Base-by-base conservation (phyloP, 2,888 invertebrate genomes). In the Tholera decimalis region DNA sequence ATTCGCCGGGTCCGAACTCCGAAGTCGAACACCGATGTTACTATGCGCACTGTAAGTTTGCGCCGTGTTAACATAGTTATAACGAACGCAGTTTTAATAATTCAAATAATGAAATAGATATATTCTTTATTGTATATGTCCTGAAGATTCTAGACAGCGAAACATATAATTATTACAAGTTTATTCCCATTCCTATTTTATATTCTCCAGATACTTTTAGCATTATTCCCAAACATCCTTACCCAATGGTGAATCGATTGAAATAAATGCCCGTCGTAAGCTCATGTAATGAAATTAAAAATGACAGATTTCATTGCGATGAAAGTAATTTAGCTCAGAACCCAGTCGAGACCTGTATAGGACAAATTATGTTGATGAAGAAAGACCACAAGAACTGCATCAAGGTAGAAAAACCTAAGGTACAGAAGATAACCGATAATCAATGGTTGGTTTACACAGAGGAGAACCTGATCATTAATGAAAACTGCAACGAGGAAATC, bases 401-500 rank as follows among this genome's bases (percentile, higher is more conserved):
- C 35, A 35, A 35, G 35, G 15, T 35, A 35, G 35, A 35, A 35
- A 35, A 35, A 15, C 13, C 13, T 35, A 35, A 35, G 35, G 35
- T 35, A 15, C 35, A 35, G 35, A 35, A 35, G 35, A 35, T 35
- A 35, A 35, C 35, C 3, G 35, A 35, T 35, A 35, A 2, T 15
- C 35, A 35, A 35, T 35, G 35, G 35, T 15, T 35, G 15, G 35
- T 35, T 15, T 35, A 35, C 15, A 35, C 15, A 46, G 26, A 50
- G 8, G 33, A 22, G 4, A 50, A 50, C 15, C 50, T 50, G 15
- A 50, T 35, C 50, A 50, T 35, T 20, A 53, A 37, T 8, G 53
- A 53, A 9, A 53, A 53, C n/a, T 53, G 53, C 39, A 53, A 53
- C 7, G 15, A 15, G 15, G 51, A 53, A 53, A 53, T 39, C 1